Conservation (phyloP, 2,113 vertebrate species). For the Micromys minutus region DNA sequence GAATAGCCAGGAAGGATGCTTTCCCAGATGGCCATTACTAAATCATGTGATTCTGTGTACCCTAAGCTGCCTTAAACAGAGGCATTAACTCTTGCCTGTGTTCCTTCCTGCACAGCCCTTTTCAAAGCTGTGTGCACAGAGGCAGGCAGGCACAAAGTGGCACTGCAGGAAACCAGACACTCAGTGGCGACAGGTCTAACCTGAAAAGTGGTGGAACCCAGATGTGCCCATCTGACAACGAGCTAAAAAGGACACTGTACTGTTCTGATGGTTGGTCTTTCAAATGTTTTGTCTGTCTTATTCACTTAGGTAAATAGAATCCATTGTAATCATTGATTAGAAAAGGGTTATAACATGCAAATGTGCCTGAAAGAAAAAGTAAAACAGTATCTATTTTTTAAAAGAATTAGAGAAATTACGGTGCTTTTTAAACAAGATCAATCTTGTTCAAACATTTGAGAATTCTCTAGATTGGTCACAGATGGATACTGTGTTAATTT, state of each 20-base stretch:
- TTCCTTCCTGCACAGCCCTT: background rate
- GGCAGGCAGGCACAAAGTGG: background rate
- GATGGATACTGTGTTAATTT: slow-evolving; percentile 18
- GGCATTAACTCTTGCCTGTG: background rate
- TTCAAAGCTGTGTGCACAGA: background rate
- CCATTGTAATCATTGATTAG: background rate
- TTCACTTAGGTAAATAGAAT: background rate
- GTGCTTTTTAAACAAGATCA: background rate
- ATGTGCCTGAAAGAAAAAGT: background rate
- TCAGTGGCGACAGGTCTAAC: background rate
- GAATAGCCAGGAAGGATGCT: background rate
- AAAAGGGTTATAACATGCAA: slow-evolving; percentile 18
- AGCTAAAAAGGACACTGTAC: background rate
- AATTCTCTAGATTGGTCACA: background rate
- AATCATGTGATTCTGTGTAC: background rate
- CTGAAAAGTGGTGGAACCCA: background rate
- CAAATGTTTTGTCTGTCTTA: background rate
- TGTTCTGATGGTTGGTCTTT: background rate
- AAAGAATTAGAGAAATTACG: background rate
- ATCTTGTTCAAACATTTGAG: slow-evolving; percentile 7
- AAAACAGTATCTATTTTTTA: background rate
- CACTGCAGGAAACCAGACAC: background rate
- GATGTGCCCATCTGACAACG: background rate
- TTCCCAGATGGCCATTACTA: background rate
- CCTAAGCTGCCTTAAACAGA: background rate